Percentiles rank a stretch among this genome's conserved stretches.
These are phyloP conservation scores for Dinoponera quadriceps DNA, from an alignment of 1,140 invertebrate species.

Conservation along the genomic window DNA sequence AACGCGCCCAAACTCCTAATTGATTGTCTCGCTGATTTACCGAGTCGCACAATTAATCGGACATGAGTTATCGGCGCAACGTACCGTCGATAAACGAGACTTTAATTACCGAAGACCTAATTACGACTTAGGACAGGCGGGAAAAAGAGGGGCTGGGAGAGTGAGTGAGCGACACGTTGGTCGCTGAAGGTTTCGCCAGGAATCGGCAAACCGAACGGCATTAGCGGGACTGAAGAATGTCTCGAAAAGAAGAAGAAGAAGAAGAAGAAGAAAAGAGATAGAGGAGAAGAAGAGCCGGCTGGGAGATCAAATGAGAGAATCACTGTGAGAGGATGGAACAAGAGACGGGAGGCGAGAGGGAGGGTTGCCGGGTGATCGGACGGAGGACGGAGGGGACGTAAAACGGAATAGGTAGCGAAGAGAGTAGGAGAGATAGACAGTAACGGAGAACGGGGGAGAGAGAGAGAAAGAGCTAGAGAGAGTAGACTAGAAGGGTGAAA, in stretches of 20 bases:
- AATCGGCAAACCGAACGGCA: conserved; percentile 48
- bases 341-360: conserved; percentile 64
- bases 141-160: conserved; percentile 17
- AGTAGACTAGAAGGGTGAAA: conserved; percentile 53
- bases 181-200: conserved; percentile 32
- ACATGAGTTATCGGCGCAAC: conserved; percentile 49
- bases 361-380: conserved; percentile 54
- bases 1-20: conserved; percentile 56
- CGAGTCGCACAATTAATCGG: conserved; percentile 59
- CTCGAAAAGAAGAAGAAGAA: neutral
- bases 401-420: conserved; percentile 48
- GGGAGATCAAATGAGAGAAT: conserved; percentile 55
- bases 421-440: neutral
- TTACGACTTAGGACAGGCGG: conserved; percentile 53
- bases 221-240: conserved; percentile 28
- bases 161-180: neutral
- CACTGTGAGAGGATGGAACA: conserved; percentile 48
- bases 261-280: conserved; percentile 26
- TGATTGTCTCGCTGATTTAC: conserved; percentile 61
- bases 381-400: conserved; percentile 27
- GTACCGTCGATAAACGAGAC: conserved; percentile 45
- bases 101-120: conserved; percentile 53
- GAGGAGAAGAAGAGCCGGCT: conserved; percentile 4
- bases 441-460: neutral
- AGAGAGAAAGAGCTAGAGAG: conserved; percentile 24